Conservation (phyloP, 2,113 vertebrate genomes). For the Thamnophis sirtalis region DNA sequence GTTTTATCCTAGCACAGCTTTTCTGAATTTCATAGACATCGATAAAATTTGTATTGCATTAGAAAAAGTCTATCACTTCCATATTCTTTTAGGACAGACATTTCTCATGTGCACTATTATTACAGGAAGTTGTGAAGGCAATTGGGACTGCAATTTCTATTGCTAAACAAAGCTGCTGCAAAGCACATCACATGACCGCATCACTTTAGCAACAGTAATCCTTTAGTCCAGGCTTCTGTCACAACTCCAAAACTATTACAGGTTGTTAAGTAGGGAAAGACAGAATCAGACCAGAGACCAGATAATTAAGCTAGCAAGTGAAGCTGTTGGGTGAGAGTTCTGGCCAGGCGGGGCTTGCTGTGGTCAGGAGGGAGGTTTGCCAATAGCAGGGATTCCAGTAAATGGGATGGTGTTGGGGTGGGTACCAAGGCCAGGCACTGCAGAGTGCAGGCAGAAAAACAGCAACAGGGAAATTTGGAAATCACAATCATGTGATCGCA, state of each 20-base stretch:
- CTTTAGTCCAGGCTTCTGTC: neutral
- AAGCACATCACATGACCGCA: neutral
- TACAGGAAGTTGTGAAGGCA: neutral
- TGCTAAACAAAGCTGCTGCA: neutral
- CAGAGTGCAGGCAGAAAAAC: neutral
- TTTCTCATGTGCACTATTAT: neutral
- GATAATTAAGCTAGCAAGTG: neutral
- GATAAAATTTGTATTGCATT: neutral
- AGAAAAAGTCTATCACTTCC: neutral
- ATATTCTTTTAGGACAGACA: neutral
- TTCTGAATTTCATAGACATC: neutral
- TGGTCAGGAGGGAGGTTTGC: neutral
- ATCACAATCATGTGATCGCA: neutral
- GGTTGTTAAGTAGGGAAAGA: neutral
- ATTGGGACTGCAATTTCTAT: neutral
- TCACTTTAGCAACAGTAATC: neutral
- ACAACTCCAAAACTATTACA: neutral
- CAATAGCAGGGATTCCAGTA: neutral
- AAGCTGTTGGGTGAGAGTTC: neutral
- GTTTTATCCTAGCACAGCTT: neutral
- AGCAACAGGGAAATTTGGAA: neutral
- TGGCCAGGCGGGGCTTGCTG: neutral
- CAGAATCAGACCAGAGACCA: neutral
- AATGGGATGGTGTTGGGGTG: neutral
- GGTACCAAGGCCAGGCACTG: neutral